Conservation (phyloP, 2,888 invertebrate species). For the Eumerus sabulonum region DNA sequence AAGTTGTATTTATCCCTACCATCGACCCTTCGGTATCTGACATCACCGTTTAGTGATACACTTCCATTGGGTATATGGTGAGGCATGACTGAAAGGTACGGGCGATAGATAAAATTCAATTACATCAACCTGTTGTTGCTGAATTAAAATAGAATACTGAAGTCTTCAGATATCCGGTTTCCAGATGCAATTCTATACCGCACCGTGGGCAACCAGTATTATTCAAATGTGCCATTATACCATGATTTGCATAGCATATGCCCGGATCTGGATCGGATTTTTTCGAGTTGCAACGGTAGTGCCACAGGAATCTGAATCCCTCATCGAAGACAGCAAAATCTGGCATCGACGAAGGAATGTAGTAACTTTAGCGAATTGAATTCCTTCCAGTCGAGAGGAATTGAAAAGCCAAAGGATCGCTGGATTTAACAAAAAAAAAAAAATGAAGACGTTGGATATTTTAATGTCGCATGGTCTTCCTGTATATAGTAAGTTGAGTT, state of each 20-base stretch:
- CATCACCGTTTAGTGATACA: neutral
- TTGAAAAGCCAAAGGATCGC: too few relatives aligned
- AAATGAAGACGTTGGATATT: neutral
- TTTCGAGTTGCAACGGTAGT: constrained; percentile 18
- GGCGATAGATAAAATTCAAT: constrained; percentile 29
- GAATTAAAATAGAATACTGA: constrained; percentile 41
- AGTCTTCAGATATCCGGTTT: constrained; percentile 18
- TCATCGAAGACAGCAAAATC: constrained; percentile 22
- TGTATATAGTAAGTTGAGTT: neutral
- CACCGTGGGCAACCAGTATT: constrained; percentile 40
- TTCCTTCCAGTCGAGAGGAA: neutral
- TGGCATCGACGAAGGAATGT: too few relatives aligned
- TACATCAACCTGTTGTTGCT: constrained; percentile 41
- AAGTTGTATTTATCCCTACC: constrained; percentile 1
- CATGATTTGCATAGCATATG: constrained; percentile 62
- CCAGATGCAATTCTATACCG: constrained; percentile 10
- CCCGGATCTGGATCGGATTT: constrained; percentile 46
- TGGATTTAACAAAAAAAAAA: too few relatives aligned
- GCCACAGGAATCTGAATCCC: constrained; percentile 48
- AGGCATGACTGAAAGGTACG: too few relatives aligned
- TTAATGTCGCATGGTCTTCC: constrained; percentile 55
- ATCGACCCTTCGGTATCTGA: neutral
- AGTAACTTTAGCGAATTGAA: constrained; percentile 21
- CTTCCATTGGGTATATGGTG: too few relatives aligned
- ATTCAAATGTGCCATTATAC: constrained; percentile 55